phyloP scores from a whole-genome alignment of 2,113 vertebrate genomes.

The Pseudopodoces humilis region DNA sequence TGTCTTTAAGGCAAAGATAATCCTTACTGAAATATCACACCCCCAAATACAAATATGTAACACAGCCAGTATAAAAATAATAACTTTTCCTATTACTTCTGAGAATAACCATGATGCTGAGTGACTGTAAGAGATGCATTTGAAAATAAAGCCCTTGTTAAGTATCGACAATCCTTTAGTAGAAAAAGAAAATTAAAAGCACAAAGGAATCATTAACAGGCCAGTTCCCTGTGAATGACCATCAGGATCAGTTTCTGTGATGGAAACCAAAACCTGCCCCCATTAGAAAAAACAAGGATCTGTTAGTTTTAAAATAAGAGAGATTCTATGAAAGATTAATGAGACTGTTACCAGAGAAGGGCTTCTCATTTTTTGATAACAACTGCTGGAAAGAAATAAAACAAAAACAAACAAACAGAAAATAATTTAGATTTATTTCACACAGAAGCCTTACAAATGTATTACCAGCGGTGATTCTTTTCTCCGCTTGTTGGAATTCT shows the following conservation, averaged over 20 bases:
- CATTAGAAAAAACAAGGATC: not conserved
- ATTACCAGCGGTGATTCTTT: not conserved
- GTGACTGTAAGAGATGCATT: not conserved
- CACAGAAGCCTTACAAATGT: not conserved
- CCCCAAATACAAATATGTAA: not conserved
- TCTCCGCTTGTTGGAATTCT: not conserved
- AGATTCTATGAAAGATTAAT: not conserved
- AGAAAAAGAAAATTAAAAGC: not conserved
- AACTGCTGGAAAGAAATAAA: not conserved
- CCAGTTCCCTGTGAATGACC: not conserved
- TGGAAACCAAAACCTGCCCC: not conserved
- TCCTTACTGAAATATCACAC: not conserved
- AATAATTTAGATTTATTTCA: not conserved
- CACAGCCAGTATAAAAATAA: not conserved
- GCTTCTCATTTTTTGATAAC: not conserved
- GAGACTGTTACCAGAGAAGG: not conserved
- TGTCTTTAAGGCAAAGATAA: not conserved
- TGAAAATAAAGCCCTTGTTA: not conserved
- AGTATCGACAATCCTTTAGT: not conserved
- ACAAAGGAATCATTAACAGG: not conserved
- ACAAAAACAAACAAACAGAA: not conserved
- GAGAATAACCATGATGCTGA: not conserved
- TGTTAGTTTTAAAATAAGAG: not conserved
- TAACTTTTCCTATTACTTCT: not conserved
- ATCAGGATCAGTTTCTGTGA: not conserved